Percentiles rank a stretch among this genome's conserved stretches.
phyloP scores from a whole-genome alignment of 2,113 vertebrate genomes.

The Bos javanicus region DNA sequence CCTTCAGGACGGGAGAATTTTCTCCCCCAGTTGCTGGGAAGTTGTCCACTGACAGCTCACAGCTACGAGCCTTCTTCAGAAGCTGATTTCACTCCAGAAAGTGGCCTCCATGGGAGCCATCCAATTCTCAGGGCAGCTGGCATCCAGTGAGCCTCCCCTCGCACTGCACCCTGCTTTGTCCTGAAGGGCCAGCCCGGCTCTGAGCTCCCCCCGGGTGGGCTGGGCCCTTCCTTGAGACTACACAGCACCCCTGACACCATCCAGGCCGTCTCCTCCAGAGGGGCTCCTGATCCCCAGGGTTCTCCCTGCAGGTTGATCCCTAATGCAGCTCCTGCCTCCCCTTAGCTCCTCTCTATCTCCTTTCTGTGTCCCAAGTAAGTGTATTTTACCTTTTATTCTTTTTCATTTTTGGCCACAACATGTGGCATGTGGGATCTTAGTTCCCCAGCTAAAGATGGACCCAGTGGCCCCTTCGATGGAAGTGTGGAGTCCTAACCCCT shows the following conservation, averaged over 20 bases:
- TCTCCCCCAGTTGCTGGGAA: neutral
- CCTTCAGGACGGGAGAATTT: neutral
- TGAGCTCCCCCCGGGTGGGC: neutral
- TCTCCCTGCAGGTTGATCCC: neutral
- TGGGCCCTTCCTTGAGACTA: neutral
- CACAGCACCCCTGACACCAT: no score
- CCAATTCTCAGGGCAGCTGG: neutral
- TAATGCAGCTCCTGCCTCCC: neutral
- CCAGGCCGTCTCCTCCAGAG: neutral
- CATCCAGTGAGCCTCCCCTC: neutral
- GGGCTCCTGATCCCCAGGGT: rapidly evolving
- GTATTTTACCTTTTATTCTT: neutral
- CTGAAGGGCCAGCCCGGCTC: neutral
- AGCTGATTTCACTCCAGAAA: neutral
- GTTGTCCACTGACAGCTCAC: neutral
- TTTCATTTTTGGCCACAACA: neutral
- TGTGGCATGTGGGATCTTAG: neutral
- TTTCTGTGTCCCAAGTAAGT: neutral
- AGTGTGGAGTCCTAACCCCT: neutral
- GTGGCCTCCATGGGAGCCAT: no score
- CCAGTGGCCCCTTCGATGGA: neutral
- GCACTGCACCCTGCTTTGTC: rapidly evolving
- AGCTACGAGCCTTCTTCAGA: neutral
- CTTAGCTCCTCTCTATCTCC: neutral
- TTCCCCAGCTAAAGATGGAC: neutral